Base-by-base conservation (phyloP, 2,113 vertebrate species). In the Burhinus bistriatus region DNA sequence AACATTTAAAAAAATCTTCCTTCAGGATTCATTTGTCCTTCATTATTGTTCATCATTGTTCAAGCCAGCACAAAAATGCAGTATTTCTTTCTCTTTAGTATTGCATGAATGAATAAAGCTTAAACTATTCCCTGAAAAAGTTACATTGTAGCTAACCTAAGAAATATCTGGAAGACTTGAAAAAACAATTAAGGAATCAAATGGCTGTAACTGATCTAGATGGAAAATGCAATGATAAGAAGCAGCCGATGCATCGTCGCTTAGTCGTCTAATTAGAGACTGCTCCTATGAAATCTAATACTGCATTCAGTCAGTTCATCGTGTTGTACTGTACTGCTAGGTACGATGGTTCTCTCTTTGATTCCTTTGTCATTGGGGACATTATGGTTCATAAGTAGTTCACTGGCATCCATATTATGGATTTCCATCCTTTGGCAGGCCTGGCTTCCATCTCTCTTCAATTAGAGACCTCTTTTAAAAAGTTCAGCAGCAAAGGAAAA, bases 381-480 rank as follows among this genome's bases (percentile, higher is more conserved):
- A 95, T 97, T 96, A 96, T 89, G 97, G 98, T 98, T 98, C 96
- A 96, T 96, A 96, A 94, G 96, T 97, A 98, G 98, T 98, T 99
- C 98, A 98, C 98, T 99, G 99, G 98, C 97, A 99, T 99, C 99
- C 99, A 99, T 98, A 98, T 96, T 98, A 98, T 98, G 99, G 99
- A 99, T 98, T 98, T 98, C 98, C 98, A 98, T 99, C 99, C 99
- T 99, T 99, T 99, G 99, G 99, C 99, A 99, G 99, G 99, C 98
- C 98, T 98, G 98, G 98, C 98, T 98, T 99, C 98, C 98, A 98
- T 97, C 98, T 99, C 98, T 98, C 98, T 98, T 98, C 98, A 97
- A 97, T 98, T 98, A 98, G 98, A 98, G 98, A 98, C 97, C 96
- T 98, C 97, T 98, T 98, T 97, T 94, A 90, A 96, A 98, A 94